These are phyloP conservation scores for Papilio elwesi DNA, from an alignment of 2,888 invertebrate species.

Conservation along the genomic window DNA sequence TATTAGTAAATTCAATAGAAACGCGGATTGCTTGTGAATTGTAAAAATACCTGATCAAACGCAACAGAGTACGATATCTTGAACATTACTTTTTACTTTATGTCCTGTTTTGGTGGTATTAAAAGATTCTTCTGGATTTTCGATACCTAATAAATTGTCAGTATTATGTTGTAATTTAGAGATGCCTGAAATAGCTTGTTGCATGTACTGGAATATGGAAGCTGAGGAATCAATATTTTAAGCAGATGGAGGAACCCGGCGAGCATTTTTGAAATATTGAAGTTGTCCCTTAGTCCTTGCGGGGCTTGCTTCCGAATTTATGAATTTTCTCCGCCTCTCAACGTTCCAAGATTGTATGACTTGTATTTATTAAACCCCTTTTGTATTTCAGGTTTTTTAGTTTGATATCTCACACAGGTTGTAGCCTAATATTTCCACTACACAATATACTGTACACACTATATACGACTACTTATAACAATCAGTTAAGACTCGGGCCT, in stretches of 20 bases:
- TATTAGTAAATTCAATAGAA: background rate
- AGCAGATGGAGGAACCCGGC: background rate
- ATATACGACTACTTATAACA: too few species aligned
- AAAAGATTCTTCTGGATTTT: too few species aligned
- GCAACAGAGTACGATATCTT: too few species aligned
- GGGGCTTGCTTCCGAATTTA: background rate
- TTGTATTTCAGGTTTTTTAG: too few species aligned
- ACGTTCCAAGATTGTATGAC: background rate
- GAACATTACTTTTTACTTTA: too few species aligned
- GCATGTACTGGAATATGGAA: background rate
- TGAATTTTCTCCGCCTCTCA: background rate
- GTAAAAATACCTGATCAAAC: too few species aligned
- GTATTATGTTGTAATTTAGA: background rate
- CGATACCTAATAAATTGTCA: too few species aligned
- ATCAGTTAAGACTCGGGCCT: too few species aligned
- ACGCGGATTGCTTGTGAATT: background rate
- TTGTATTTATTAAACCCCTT: background rate
- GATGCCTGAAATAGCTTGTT: background rate
- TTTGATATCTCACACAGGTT: too few species aligned
- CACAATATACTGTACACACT: too few species aligned
- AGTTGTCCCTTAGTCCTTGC: slow-evolving; percentile 9
- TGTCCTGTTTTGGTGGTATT: too few species aligned
- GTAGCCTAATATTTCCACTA: too few species aligned
- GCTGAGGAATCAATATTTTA: background rate
- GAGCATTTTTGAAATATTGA: slow-evolving; percentile 9